Evolutionary conservation across 2,797 vertebrate genomes (phyloP).

Genomic region (Yasuhikotakia modesta): DNA sequence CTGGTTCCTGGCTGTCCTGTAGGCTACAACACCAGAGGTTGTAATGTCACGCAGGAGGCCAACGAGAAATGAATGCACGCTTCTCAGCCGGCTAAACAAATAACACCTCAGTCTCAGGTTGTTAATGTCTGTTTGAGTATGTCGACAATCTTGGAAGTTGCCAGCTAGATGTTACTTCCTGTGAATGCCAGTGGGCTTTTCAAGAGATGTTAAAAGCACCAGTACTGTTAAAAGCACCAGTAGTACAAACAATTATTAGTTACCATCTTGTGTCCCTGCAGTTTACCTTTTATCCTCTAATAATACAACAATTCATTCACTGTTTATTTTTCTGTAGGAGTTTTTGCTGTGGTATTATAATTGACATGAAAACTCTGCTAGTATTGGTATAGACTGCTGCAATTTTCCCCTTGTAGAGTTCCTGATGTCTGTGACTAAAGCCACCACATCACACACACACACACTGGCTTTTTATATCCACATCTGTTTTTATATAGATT

Average conservation of each 20-base stretch:
- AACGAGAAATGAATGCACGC: too few relatives aligned
- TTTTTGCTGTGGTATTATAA: neutral
- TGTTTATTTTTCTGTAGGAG: neutral
- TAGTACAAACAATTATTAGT: neutral
- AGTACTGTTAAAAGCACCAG: too few relatives aligned
- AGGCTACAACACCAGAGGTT: neutral
- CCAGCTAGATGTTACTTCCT: neutral
- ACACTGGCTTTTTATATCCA: neutral
- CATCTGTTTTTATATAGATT: constrained; percentile 22
- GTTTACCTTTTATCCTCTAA: neutral
- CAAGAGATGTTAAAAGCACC: neutral
- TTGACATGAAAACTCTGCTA: neutral
- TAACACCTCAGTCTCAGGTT: neutral
- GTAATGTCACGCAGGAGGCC: neutral
- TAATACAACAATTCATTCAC: neutral
- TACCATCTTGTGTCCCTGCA: neutral
- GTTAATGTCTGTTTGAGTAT: neutral
- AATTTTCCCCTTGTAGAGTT: neutral
- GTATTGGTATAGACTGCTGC: neutral
- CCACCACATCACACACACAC: neutral
- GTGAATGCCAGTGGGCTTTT: neutral
- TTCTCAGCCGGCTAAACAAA: neutral
- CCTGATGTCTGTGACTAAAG: neutral
- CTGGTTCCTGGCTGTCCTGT: neutral
- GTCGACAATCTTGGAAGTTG: too few relatives aligned